These are phyloP conservation scores for Aphidius gifuensis DNA, from an alignment of 1,140 invertebrate species.

Conservation along the genomic window DNA sequence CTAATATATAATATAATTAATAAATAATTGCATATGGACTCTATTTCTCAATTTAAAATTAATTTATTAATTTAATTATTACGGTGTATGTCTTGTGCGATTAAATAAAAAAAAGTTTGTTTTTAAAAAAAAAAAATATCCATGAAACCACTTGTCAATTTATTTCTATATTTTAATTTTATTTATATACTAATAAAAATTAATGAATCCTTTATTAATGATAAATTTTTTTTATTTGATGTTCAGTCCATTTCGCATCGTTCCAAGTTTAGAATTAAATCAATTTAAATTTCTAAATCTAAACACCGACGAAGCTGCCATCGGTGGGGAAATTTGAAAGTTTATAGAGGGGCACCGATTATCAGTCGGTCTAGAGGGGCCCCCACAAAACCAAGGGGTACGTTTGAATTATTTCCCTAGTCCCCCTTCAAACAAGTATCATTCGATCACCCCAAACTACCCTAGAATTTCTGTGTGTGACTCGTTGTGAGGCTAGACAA, in stretches of 20 bases:
- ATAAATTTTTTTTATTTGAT: background rate
- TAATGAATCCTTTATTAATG: background rate
- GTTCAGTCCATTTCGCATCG: background rate
- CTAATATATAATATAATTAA: background rate
- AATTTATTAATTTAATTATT: conserved; percentile 53
- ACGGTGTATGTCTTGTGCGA: conserved; percentile 58
- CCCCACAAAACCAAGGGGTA: conserved; percentile 10
- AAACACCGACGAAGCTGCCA: background rate
- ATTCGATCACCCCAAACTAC: conserved; percentile 1
- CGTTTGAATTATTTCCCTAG: background rate
- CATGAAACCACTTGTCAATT: background rate
- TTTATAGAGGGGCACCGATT: conserved; percentile 1
- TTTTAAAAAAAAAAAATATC: conserved; percentile 46
- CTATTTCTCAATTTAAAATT: conserved; percentile 41
- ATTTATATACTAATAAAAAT: background rate
- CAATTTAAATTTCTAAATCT: background rate
- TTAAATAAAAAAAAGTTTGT: conserved; percentile 56
- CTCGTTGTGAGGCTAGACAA: conserved; percentile 2
- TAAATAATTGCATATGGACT: conserved; percentile 28
- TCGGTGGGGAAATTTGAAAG: background rate
- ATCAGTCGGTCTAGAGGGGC: conserved; percentile 12
- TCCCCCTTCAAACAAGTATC: background rate
- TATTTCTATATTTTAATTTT: conserved; percentile 3
- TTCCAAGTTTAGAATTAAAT: conserved; percentile 9
- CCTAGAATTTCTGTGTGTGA: background rate